Base-by-base conservation (phyloP, 2,888 invertebrate genomes). In the Hydriomena furcata region DNA sequence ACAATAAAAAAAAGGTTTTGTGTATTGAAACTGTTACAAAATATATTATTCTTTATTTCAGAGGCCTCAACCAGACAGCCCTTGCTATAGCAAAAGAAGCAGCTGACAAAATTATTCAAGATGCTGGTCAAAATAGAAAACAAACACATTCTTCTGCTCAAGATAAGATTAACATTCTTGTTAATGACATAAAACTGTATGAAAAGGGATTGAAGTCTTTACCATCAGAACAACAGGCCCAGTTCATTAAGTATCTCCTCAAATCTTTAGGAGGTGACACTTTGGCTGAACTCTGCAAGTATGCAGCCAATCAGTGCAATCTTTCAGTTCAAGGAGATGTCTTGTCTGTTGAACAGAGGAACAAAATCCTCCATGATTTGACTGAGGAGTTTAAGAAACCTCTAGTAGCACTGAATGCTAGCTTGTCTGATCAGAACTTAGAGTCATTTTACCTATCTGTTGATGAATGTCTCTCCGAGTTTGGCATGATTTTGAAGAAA, bases 231-330 rank as follows among this genome's bases (percentile, higher is more conserved):
- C 90, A 93, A 13, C 96, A 96, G 79, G 57, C 84, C 0, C 93
- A 94, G 53, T 88, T 98, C 60, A 91, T 93, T 0, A 97, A 96
- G 79, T 97, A 98, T 84, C 86, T 98, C 31, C 81, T 98, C 21
- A 97, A 96, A 82, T 94, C 96, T 0, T 84, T 97, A 34, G 96
- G 97, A 34, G 92, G 95, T 20, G 98, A 98, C 70, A 92, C 97
- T 48, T 92, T 94, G 8, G 95, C 94, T 50, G 94, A 96, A 66
- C 92, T 97, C 41, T 92, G 96, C 55, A 92, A 93, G 65, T 95
- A 97, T 79, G 92, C 96, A 40, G 95, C 96, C 0, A 93, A 93
- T 61, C 96, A 96, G 76, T 94, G 93, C 64, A 93, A 94, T 62
- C 78, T 93, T 6, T 92, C 91, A 51, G 78, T 93, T 7, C 92